These are phyloP conservation scores for Scolopax rusticola DNA, from an alignment of 2,797 vertebrate genomes.

Conservation along the genomic window DNA sequence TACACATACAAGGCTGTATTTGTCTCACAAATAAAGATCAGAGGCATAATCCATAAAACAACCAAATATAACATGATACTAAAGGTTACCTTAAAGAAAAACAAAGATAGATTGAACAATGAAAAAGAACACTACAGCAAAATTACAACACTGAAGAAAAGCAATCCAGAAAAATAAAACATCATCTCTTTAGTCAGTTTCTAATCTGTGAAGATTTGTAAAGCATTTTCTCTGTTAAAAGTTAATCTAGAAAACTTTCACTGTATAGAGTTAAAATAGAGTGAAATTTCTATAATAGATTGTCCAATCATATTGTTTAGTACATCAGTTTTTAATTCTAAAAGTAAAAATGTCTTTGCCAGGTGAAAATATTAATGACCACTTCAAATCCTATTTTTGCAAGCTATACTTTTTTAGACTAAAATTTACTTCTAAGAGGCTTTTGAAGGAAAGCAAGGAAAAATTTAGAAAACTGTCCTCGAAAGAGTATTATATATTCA, in stretches of 20 bases:
- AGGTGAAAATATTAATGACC: neutral
- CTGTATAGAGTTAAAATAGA: no score
- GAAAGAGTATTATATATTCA: neutral
- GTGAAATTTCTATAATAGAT: neutral
- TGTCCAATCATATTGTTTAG: neutral
- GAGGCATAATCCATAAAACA: neutral
- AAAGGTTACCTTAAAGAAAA: neutral
- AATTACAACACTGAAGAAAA: neutral
- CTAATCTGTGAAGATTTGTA: neutral
- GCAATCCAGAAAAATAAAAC: neutral
- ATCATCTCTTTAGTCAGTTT: neutral
- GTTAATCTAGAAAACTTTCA: neutral
- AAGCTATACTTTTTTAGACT: neutral
- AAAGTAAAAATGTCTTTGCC: neutral
- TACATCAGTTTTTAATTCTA: neutral
- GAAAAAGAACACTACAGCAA: rapidly evolving
- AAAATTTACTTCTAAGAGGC: neutral
- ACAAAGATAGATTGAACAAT: neutral
- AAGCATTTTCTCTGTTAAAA: neutral
- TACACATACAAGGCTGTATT: rapidly evolving
- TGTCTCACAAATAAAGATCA: neutral
- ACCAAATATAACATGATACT: neutral
- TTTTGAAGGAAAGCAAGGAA: neutral
- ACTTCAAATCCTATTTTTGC: neutral
- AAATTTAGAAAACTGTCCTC: neutral